Percentiles rank a stretch among this genome's conserved stretches.
Conservation (phyloP, 2,888 invertebrate species). For the Stenoptilia bipunctidactyla region DNA sequence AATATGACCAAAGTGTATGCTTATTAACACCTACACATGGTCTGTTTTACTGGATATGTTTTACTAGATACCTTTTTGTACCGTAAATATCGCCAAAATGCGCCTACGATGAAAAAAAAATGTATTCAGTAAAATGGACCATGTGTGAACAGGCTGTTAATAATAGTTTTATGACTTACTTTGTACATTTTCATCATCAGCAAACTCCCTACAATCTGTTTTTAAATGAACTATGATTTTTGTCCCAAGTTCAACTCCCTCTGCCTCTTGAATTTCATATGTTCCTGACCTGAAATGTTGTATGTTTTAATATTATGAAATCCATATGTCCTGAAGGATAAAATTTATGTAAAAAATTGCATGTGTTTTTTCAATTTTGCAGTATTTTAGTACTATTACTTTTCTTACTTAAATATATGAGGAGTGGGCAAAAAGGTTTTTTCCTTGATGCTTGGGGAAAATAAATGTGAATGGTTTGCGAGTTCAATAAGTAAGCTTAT, state of each 20-base stretch:
- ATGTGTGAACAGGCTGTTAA: too few relatives aligned
- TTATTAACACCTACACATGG: too few relatives aligned
- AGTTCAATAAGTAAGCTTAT: slow-evolving; percentile 1
- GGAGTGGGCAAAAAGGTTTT: too few relatives aligned
- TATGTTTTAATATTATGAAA: not conserved
- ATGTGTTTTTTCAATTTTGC: not conserved
- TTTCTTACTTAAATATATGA: too few relatives aligned
- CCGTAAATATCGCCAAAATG: not conserved
- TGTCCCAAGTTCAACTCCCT: slow-evolving; percentile 89
- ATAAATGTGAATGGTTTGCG: not conserved
- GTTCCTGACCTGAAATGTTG: slow-evolving; percentile 76
- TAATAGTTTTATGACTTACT: slow-evolving; percentile 57
- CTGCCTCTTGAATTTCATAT: slow-evolving; percentile 90
- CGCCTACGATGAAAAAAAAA: not conserved
- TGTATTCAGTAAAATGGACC: too few relatives aligned
- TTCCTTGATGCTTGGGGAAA: too few relatives aligned
- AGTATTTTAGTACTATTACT: too few relatives aligned
- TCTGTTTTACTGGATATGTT: too few relatives aligned
- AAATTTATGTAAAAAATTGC: too few relatives aligned
- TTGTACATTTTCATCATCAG: slow-evolving; percentile 87
- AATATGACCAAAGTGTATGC: not conserved
- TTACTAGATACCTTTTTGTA: too few relatives aligned
- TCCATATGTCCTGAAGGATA: too few relatives aligned
- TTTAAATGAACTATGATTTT: slow-evolving; percentile 94
- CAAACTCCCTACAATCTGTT: slow-evolving; percentile 88